Base-by-base conservation (phyloP, 1,140 invertebrate genomes). In the Drosophila nikananu region DNA sequence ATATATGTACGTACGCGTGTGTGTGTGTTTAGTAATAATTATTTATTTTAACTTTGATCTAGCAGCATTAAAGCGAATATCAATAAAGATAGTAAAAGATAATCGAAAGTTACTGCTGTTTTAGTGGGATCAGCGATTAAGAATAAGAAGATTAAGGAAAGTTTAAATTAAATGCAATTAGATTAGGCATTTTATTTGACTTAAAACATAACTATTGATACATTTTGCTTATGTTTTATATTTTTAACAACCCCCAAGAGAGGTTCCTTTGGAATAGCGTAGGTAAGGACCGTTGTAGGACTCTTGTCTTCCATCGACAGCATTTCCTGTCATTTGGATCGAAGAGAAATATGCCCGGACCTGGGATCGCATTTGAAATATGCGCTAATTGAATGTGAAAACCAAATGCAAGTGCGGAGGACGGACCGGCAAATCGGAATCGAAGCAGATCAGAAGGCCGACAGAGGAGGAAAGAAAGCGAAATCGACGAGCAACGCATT, bases 331-430 rank as follows among this genome's bases (percentile, higher is more conserved):
- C 63, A 48, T 77, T 77, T 17, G 35, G 59, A 60, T 48, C 19
- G 58, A 73, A 55, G 58, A 49, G 54, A 80, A 80, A 79, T 82
- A 75, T 80, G 72, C 51, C 42, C 75, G 61, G 58, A 23, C 15
- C 44, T 80, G 73, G 64, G 68, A 79, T 63, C 80, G 70, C 74
- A 83, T 83, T 81, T 80, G 86, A 80, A 81, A 90, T 82, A 90
- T 90, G 82, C 86, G 86, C 86, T 90, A 90, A 90, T 90, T 90
- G 86, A 90, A 90, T 90, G 86, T 82, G 81, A 90, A 90, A 90
- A 77, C 67, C 66, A 90, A 90, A 89, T 73, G 81, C 77, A 80
- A 83, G 80, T 19, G 65, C n/a, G 46, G 37, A 39, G 21, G 46
- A 63, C 44, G 13, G 46, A 70, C 51, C 25, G 25, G 10, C n/a